Evolutionary conservation across 2,113 vertebrate genomes (phyloP).

Genomic region (Elanus axillaris): DNA sequence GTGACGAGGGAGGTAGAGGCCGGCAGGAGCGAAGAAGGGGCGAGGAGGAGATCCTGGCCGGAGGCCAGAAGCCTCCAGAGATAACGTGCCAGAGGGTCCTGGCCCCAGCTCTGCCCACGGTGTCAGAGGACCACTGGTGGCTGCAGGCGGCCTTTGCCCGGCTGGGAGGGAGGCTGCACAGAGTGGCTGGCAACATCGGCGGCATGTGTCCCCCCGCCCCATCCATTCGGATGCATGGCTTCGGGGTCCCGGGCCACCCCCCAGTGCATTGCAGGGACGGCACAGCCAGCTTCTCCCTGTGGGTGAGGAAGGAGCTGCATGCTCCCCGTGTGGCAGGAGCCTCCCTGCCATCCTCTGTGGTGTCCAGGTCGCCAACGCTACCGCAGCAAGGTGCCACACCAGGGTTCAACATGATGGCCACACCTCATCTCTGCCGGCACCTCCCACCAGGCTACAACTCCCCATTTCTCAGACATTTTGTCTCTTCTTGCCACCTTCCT

Average conservation of each 20-base stretch:
- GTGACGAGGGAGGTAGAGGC: not conserved
- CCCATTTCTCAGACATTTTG: not conserved
- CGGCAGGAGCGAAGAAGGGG: not conserved
- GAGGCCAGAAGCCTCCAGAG: not conserved
- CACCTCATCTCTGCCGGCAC: not conserved
- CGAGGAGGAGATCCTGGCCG: not conserved
- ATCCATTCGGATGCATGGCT: accelerated
- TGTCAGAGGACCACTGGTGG: not conserved
- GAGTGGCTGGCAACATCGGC: accelerated
- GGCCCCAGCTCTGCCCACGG: not conserved
- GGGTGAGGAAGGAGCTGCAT: not conserved
- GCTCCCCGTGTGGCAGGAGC: accelerated
- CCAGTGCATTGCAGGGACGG: accelerated
- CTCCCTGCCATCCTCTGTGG: not conserved
- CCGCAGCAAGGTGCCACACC: accelerated
- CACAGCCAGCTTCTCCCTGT: not conserved
- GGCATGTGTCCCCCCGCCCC: not conserved
- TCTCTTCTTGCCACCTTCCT: not conserved
- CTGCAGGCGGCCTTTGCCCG: not conserved
- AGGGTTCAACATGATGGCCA: not conserved
- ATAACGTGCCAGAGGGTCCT: not conserved
- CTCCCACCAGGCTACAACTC: not conserved
- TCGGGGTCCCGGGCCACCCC: accelerated
- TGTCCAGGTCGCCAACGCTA: accelerated
- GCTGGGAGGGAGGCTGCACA: not conserved